These are phyloP conservation scores for Habroteleia sp. DNA, from an alignment of 2,888 invertebrate species.

Conservation along the genomic window DNA sequence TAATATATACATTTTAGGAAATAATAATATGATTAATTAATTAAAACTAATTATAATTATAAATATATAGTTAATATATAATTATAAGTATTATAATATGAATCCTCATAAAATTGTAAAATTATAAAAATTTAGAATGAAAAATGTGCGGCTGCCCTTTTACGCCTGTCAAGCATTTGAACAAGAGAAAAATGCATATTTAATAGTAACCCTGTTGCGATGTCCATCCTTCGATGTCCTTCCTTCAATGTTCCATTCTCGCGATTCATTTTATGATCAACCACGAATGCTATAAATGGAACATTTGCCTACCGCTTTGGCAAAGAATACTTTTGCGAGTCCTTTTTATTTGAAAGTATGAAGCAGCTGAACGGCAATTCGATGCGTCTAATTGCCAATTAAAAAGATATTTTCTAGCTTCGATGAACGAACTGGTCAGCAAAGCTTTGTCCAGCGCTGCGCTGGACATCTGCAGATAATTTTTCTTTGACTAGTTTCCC, in stretches of 20 bases:
- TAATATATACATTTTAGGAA: no score
- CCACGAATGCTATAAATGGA: constrained; percentile 53
- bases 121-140: constrained; percentile 36
- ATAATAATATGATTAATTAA: no score
- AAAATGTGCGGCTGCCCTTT: constrained; percentile 49
- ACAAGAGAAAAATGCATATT: constrained; percentile 58
- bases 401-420: constrained; percentile 75
- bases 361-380: constrained; percentile 75
- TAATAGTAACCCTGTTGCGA: constrained; percentile 59
- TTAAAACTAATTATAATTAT: no score
- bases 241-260: no score
- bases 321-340: constrained; percentile 53
- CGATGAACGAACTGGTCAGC: constrained; percentile 51
- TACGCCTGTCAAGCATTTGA: constrained; percentile 47
- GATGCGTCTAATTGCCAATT: constrained; percentile 80
- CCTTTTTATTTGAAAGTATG: constrained; percentile 58
- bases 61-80: no score
- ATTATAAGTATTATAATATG: no score
- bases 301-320: constrained; percentile 49
- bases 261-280: constrained; percentile 55
- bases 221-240: constrained; percentile 64
- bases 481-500: constrained; percentile 48
- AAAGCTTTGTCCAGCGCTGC: constrained; percentile 45
- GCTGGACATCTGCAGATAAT: constrained; percentile 55
- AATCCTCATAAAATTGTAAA: constrained; percentile 26